Base-by-base conservation (phyloP, 2,113 vertebrate genomes). In the Psettodes erumei region DNA sequence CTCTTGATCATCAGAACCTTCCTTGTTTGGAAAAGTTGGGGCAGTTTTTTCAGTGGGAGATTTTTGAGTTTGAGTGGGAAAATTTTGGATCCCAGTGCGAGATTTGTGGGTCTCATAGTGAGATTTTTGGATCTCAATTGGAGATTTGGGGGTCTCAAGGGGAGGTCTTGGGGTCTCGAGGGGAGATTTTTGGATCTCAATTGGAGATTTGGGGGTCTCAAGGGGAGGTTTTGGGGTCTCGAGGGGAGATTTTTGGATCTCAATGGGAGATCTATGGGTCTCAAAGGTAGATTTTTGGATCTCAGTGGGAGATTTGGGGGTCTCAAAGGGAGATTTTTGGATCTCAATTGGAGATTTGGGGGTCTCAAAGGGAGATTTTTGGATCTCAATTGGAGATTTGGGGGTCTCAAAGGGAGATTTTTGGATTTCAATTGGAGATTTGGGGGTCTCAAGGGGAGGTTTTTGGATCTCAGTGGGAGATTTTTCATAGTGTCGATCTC, bases 401-500 rank as follows among this genome's bases (percentile, higher is more conserved):
- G 42, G 30, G 8, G 5, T 53, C 15, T 62, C 74, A 21, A 8
- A 0, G 0, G 38, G 0, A 19, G n/a, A 53, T 65, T 80, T 89
- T 8, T 40, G 30, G 6, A 2, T 51, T 7, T 65, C 73, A 13
- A 7, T 0, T 0, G 40, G 0, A 18, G 30, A 50, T 63, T 78
- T 89, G 7, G 43, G 35, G 9, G 2, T 43, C 11, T 67, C 75
- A 21, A 5, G 0, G 0, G 37, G 0, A 27, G 27, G 33, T 56
- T 81, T 89, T 13, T 55, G 35, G 4, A 6, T 51, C 5, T 86
- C 86, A 37, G 51, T 27, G 11, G 73, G 40, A 54, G 90, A 79
- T 74, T 92, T 90, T 60, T 93, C 87, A 62, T 84, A 77, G 64
- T 92, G 88, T 19, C 91, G 85, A 42, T 93, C 77, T 89, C 88